Percentiles rank a stretch among this genome's conserved stretches.
Evolutionary conservation across 1,140 invertebrate genomes (phyloP).

Genomic region (Drosophila elegans): DNA sequence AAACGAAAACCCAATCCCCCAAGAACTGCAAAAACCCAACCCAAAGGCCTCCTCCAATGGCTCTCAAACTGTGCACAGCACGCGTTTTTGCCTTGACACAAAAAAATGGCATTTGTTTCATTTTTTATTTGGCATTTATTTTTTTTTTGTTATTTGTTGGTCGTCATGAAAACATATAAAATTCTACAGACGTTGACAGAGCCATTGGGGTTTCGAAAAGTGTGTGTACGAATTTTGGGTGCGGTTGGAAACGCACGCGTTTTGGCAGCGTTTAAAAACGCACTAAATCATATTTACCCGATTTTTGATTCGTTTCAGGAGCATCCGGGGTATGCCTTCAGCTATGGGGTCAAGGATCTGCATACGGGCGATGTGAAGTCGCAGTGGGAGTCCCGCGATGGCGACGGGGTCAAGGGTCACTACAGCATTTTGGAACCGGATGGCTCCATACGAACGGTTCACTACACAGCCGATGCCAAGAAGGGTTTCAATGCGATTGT

Average conservation of each 20-base stretch:
- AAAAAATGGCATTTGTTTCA: constrained; percentile 54
- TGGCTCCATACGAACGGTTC: constrained; percentile 87
- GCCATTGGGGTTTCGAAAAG: constrained; percentile 37
- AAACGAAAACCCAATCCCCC: constrained; percentile 57
- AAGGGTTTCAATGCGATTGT: constrained; percentile 89
- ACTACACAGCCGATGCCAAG: constrained; percentile 87
- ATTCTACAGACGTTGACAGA: constrained; percentile 57
- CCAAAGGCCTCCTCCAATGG: constrained; percentile 51
- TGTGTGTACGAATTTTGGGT: constrained; percentile 37
- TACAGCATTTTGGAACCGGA: constrained; percentile 89
- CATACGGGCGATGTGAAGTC: constrained; percentile 89
- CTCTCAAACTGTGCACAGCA: constrained; percentile 75
- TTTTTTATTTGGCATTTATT: constrained; percentile 39
- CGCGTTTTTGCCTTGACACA: constrained; percentile 71
- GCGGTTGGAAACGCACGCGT: constrained; percentile 6
- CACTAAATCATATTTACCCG: background rate
- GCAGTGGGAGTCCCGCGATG: constrained; percentile 87
- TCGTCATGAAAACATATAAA: constrained; percentile 56
- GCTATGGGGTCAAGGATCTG: constrained; percentile 89
- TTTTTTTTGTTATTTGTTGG: constrained; percentile 43
- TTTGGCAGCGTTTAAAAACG: background rate
- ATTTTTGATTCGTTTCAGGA: constrained; percentile 79
- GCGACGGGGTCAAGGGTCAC: constrained; percentile 87
- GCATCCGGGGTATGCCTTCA: constrained; percentile 88
- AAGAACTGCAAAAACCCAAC: constrained; percentile 40